Percentiles rank a stretch among this genome's conserved stretches.
Evolutionary conservation across 2,113 vertebrate species (phyloP).

Genomic region (Chionodraco myersi): DNA sequence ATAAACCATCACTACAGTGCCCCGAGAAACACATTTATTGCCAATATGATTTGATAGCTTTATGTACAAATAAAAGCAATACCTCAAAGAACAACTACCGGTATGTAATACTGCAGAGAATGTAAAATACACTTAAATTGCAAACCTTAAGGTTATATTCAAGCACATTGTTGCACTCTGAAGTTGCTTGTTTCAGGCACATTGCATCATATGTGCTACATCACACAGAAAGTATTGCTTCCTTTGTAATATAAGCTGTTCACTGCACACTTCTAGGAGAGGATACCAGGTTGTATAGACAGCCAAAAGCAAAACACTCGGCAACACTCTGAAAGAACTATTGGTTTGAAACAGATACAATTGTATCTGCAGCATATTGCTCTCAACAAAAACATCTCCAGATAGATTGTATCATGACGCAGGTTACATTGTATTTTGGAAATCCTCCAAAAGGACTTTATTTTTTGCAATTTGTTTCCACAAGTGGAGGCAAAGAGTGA

Average conservation of each 20-base stretch:
- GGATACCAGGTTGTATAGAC: conserved; percentile 4
- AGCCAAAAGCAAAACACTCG: conserved; percentile 9
- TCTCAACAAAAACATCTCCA: conserved; percentile 10
- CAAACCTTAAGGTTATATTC: conserved; percentile 14
- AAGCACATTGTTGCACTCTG: conserved; percentile 19
- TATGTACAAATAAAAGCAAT: background rate
- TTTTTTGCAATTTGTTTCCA: conserved; percentile 15
- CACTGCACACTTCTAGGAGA: background rate
- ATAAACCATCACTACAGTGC: conserved; percentile 8
- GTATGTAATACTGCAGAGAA: conserved; percentile 17
- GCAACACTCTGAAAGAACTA: background rate
- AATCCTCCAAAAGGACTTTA: conserved; percentile 26
- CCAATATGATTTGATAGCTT: background rate
- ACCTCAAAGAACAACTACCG: conserved; percentile 12
- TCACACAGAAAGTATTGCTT: conserved; percentile 29
- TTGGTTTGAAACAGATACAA: background rate
- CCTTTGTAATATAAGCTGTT: background rate
- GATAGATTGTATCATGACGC: conserved; percentile 12
- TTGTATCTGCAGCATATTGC: conserved; percentile 37
- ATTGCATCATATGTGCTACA: conserved; percentile 54
- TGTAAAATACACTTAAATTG: conserved; percentile 19
- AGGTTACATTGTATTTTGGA: conserved; percentile 12
- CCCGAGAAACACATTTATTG: conserved; percentile 23
- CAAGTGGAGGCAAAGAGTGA: background rate
- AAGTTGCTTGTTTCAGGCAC: conserved; percentile 45